phyloP scores from a whole-genome alignment of 2,888 invertebrate species.

The Amiota mariae region DNA sequence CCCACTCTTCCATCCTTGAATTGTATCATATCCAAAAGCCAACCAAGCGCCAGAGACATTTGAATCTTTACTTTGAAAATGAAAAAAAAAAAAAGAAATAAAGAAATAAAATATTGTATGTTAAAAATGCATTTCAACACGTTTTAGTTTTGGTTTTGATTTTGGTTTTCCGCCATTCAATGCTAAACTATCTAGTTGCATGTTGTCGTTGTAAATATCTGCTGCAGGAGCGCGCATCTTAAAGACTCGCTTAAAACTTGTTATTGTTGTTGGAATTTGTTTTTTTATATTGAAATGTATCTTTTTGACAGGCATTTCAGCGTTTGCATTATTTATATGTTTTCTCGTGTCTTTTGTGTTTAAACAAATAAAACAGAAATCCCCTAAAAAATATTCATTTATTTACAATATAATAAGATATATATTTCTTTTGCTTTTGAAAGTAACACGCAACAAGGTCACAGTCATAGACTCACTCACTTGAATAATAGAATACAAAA shows the following conservation, averaged over 20 bases:
- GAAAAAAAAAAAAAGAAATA: too few species aligned
- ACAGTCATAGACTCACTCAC: conserved; percentile 43
- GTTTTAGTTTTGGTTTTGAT: too few species aligned
- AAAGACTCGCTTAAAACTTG: not conserved
- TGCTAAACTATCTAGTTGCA: not conserved
- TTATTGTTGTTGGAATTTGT: not conserved
- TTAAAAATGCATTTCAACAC: too few species aligned
- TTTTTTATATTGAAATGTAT: not conserved
- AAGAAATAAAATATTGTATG: too few species aligned
- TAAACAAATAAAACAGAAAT: too few species aligned
- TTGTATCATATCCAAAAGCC: too few species aligned
- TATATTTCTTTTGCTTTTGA: not conserved
- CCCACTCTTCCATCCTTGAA: too few species aligned
- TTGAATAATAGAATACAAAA: not conserved
- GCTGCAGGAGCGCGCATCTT: not conserved
- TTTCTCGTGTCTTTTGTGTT: not conserved
- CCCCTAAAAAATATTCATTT: too few species aligned
- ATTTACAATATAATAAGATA: too few species aligned
- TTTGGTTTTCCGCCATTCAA: too few species aligned
- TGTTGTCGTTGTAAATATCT: not conserved
- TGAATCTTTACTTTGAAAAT: too few species aligned
- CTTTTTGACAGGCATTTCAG: conserved; percentile 3
- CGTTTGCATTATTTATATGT: not conserved
- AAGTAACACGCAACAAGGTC: conserved; percentile 62
- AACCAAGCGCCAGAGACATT: too few species aligned